phyloP scores from a whole-genome alignment of 2,888 invertebrate species.

The Apamea monoglypha region DNA sequence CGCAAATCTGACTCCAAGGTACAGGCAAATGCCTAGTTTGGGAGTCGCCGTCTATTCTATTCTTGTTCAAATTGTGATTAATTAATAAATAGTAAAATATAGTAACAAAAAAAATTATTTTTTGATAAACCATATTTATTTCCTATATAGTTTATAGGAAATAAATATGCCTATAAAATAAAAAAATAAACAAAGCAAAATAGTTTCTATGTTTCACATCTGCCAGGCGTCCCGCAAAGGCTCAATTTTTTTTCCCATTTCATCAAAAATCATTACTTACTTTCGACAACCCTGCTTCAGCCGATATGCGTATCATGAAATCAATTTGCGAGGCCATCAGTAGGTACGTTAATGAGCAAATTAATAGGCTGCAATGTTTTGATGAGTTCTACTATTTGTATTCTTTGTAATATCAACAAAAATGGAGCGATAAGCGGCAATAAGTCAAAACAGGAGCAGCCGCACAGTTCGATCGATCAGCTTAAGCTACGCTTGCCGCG shows the following conservation, averaged over 20 bases:
- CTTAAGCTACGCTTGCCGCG: no score
- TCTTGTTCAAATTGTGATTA: no score
- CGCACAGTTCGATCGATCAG: no score
- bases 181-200: no score
- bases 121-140: no score
- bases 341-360: constrained; percentile 28
- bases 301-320: constrained; percentile 48
- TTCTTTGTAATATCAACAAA: not conserved
- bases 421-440: no score
- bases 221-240: not conserved
- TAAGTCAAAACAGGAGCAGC: not conserved
- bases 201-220: not conserved
- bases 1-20: no score
- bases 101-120: no score
- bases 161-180: not conserved
- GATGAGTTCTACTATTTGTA: constrained; percentile 2
- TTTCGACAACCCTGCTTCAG: constrained; percentile 34
- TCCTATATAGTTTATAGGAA: no score
- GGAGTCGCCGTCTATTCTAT: no score
- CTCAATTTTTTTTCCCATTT: not conserved
- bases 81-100: no score
- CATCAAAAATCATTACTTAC: not conserved
- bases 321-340: constrained; percentile 40
- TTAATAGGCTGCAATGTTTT: constrained; percentile 30
- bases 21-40: no score